These are phyloP conservation scores for Cololabis saira DNA, from an alignment of 2,113 vertebrate genomes.

Conservation along the genomic window DNA sequence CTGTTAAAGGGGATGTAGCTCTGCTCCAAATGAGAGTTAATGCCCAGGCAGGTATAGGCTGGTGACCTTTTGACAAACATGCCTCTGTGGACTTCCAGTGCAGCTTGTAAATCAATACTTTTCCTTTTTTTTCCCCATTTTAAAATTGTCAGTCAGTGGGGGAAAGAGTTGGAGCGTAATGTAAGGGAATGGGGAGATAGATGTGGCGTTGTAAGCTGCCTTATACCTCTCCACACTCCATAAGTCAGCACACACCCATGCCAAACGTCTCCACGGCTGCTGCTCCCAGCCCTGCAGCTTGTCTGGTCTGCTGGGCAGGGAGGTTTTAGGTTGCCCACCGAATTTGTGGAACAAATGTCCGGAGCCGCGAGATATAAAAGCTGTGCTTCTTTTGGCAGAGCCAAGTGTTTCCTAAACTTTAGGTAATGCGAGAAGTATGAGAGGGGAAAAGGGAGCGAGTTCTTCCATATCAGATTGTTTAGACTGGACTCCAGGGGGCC, in stretches of 20 bases:
- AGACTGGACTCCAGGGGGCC: constrained; percentile 58
- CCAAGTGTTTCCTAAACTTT: constrained; percentile 9
- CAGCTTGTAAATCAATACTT: constrained; percentile 4
- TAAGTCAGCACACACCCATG: constrained; percentile 27
- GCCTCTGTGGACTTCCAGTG: constrained; percentile 6
- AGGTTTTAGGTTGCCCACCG: constrained; percentile 44
- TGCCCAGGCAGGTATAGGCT: constrained; percentile 28
- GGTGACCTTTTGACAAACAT: constrained; percentile 53
- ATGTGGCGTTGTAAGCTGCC: constrained; percentile 2
- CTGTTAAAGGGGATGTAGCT: constrained; percentile 8
- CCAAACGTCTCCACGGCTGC: constrained; percentile 12
- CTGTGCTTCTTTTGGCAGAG: constrained; percentile 55
- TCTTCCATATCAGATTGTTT: constrained; percentile 61
- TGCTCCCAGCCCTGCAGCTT: constrained; percentile 9
- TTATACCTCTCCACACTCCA: constrained; percentile 13
- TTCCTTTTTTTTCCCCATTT: constrained; percentile 1
- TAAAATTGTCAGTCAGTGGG: constrained; percentile 28
- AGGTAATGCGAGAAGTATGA: constrained; percentile 64
- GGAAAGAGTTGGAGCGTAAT: background rate
- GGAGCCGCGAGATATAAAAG: constrained; percentile 38
- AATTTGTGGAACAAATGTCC: constrained; percentile 47
- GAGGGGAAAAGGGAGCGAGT: constrained; percentile 30
- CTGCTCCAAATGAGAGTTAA: background rate
- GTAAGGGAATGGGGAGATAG: background rate
- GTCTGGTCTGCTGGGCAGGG: constrained; percentile 15